These are phyloP conservation scores for Linurgus olivaceus DNA, from an alignment of 2,797 vertebrate species.

Conservation along the genomic window DNA sequence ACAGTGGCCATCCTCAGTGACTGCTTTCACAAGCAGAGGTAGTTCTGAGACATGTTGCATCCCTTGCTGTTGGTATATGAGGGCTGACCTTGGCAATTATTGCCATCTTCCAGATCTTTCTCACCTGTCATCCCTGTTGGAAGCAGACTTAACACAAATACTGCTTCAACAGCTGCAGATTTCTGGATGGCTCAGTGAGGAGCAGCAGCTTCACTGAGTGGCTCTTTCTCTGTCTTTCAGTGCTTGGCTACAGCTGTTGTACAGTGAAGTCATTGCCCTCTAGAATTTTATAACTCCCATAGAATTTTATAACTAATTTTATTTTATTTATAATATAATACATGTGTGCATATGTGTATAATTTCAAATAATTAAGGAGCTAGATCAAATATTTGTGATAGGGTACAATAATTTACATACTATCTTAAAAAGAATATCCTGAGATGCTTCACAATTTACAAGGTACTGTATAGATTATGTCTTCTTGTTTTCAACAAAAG, in stretches of 20 bases:
- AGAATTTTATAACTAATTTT: too few relatives aligned
- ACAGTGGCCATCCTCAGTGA: background rate
- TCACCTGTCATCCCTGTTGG: background rate
- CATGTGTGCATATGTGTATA: fast-evolving
- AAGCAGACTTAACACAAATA: background rate
- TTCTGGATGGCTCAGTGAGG: background rate
- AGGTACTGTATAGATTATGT: background rate
- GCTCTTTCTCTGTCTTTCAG: background rate
- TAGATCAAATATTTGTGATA: background rate
- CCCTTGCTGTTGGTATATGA: background rate
- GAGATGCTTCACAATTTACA: background rate
- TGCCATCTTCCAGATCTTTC: background rate
- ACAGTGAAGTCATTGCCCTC: background rate
- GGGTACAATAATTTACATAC: too few relatives aligned
- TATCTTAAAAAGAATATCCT: background rate
- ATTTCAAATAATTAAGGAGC: background rate
- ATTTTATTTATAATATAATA: background rate
- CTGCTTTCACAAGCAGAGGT: background rate
- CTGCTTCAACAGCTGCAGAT: background rate
- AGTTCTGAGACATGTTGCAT: background rate
- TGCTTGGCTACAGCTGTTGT: background rate
- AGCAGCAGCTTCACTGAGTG: background rate
- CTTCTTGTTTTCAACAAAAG: background rate
- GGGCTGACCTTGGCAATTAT: background rate
- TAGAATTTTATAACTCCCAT: background rate